Evolutionary conservation across 1,140 invertebrate species (phyloP), one percentile per base, ranked within the genome.

Genomic region (Trachelipus rathkii): DNA sequence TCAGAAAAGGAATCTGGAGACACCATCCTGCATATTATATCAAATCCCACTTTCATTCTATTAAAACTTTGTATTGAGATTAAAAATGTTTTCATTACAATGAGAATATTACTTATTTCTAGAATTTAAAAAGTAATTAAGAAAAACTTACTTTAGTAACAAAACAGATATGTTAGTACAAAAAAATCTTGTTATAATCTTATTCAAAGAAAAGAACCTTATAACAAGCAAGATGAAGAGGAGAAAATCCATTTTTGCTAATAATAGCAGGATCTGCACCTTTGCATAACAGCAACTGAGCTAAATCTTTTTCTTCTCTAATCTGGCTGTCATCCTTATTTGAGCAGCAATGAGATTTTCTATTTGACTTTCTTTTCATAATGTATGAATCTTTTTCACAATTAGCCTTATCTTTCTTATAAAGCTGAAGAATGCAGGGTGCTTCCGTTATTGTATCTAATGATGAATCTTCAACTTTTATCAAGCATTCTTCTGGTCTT

Each of bases 141-240:
- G 6, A 33, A 33, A 33, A 33, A 33, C 33, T 33, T 33, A 33
- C 33, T 33, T 33, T 33, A 33, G 33, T 33, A 33, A 33, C 33
- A 33, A 33, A 33, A 33, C 33, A 33, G 33, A 33, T 6, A 33
- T 33, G 33, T 33, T 33, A 33, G 33, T 80, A 44, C 44, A 66
- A 45, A 24, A 71, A 81, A 44, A 43, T 69, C 43, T 44, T 33
- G 43, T 78, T 21, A 24, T 11, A 44, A 24, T 13, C 10, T 43
- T 23, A 8, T 67, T 53, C 10, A 9, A 23, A 66, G 1, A 60
- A 66, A 74, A 76, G 75, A 81, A 86, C 86, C 83, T 86, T 86
- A 79, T 87, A 87, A 73, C 84, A 83, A 24, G 86, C 85, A 21
- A 87, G 77, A 78, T 87, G 86, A 23, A 87, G 81, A 24, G 85